phyloP scores from a whole-genome alignment of 1,140 invertebrate genomes.

The Leptinotarsa undecemlineata region DNA sequence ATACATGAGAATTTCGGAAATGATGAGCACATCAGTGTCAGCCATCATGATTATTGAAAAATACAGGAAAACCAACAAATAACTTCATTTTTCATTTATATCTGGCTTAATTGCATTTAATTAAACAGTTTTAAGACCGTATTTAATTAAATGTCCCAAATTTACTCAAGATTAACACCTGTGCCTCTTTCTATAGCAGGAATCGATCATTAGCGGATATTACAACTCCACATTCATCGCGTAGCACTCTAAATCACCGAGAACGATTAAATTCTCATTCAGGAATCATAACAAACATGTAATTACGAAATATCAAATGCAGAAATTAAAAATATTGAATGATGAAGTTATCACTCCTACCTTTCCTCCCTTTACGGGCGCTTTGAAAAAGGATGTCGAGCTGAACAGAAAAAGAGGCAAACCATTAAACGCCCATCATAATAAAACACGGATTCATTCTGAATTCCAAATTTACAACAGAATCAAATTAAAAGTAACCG shows the following conservation, averaged over 20 bases:
- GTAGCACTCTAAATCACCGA: not conserved
- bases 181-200: too few relatives aligned
- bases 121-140: too few relatives aligned
- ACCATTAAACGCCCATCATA: constrained; percentile 17
- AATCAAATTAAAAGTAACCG: constrained; percentile 16
- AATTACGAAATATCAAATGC: not conserved
- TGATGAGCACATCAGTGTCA: too few relatives aligned
- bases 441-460: constrained; percentile 17
- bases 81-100: too few relatives aligned
- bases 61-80: too few relatives aligned
- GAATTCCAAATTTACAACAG: constrained; percentile 18
- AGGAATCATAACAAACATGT: not conserved
- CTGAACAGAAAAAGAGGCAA: not conserved
- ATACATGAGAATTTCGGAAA: too few relatives aligned
- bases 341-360: constrained; percentile 4
- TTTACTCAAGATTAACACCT: too few relatives aligned
- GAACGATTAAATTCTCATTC: not conserved
- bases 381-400: not conserved
- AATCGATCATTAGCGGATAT: not conserved
- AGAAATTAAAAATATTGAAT: constrained; percentile 3
- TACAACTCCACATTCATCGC: not conserved
- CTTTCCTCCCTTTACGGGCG: not conserved
- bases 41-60: too few relatives aligned
- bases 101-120: too few relatives aligned
- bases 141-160: too few relatives aligned